Evolutionary conservation across 2,888 invertebrate species (phyloP), one percentile per base, ranked within the genome.

Genomic region (Metellina segmentata): DNA sequence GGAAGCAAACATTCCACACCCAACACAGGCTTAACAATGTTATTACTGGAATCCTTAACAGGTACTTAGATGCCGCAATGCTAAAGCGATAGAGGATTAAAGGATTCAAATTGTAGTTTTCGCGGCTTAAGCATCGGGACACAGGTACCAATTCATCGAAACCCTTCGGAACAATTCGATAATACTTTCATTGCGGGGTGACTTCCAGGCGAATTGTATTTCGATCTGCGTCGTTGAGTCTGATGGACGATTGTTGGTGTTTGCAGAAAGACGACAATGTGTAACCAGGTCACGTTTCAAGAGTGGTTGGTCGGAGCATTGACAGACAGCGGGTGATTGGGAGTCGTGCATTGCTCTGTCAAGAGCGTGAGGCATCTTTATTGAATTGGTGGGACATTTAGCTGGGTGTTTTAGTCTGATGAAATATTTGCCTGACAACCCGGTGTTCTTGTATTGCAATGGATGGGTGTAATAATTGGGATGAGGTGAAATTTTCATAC

Each of bases 341-440:
- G 34, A 34, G 13, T 52, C 49, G 87, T 87, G 87, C 87, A 72
- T 79, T 72, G 87, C 81, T 81, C 88, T 88, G 81, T 75, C 88
- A 74, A 72, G 20, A 51, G 16, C 79, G 48, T 72, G 72, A 49
- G 81, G 51, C 11, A 77, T 78, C 78, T 78, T 79, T 77, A 61
- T 69, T 79, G 16, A 48, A 34, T 61, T 61, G 49, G 7, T n/a
- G 52, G 51, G 77, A n/a, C 8, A 7, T 48, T 53, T 53, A 5
- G 20, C 1, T 69, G 61, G 61, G 61, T 34, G 34, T 34, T 34
- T 34, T 34, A n/a, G n/a, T n/a, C n/a, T n/a, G n/a, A 34, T 34
- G 34, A 1, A 34, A 34, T 34, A 34, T 16, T 77, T 77, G 11
- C n/a, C 16, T 16, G 19, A 4, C 77, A n/a, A 0, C 51, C n/a